Conservation (phyloP, 2,113 vertebrate genomes). For the Mustelus asterias region DNA sequence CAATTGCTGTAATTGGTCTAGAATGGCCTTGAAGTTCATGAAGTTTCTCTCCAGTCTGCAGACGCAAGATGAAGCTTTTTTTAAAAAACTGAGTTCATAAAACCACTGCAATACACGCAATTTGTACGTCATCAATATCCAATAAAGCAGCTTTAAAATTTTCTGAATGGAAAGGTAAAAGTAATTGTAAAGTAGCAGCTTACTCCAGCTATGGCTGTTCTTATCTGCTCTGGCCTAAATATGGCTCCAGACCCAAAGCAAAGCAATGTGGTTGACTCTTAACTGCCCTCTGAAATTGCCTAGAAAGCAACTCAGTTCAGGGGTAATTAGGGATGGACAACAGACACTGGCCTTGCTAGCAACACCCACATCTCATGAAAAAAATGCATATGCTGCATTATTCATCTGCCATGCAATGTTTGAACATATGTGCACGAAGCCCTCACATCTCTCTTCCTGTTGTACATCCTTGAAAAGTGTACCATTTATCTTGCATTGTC, state of each 20-base stretch:
- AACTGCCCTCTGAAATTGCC: not conserved
- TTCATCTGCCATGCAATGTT: not conserved
- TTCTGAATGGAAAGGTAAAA: not conserved
- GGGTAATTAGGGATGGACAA: not conserved
- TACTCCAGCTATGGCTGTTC: not conserved
- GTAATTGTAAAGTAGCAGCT: not conserved
- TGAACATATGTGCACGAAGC: not conserved
- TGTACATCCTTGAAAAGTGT: not conserved
- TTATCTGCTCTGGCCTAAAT: too few relatives aligned
- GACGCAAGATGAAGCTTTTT: constrained; percentile 43
- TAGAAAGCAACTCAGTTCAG: not conserved
- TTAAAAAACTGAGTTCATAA: constrained; percentile 33
- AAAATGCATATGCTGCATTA: not conserved
- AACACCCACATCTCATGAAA: not conserved
- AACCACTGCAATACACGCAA: constrained; percentile 24
- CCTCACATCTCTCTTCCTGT: not conserved
- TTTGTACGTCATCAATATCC: not conserved
- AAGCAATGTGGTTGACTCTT: not conserved
- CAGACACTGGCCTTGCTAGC: not conserved
- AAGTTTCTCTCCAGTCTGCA: constrained; percentile 83
- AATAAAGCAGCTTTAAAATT: not conserved
- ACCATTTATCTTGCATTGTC: not conserved
- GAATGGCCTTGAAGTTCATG: constrained; percentile 77
- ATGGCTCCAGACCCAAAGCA: not conserved
- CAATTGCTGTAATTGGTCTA: constrained; percentile 85